Percentiles rank a stretch among this genome's conserved stretches.
Conservation (phyloP, 2,797 vertebrate genomes). For the Rhadinocentrus ornatus region DNA sequence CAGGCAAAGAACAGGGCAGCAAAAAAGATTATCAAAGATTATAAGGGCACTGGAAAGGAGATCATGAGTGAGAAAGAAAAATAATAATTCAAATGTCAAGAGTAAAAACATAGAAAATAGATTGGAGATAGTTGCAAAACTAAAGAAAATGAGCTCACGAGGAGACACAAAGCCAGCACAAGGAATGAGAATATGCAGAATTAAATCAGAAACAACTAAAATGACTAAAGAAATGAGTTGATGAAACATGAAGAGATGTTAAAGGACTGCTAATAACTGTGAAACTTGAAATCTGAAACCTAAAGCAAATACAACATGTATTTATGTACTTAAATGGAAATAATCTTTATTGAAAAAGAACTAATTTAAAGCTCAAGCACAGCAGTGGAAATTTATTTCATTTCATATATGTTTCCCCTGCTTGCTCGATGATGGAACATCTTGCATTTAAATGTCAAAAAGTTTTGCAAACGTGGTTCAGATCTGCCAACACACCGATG, state of each 20-base stretch:
- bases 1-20: slow-evolving; percentile 36
- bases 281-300: background rate
- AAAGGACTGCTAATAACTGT: slow-evolving; percentile 8
- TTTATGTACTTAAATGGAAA: background rate
- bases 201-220: background rate
- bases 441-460: background rate
- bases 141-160: slow-evolving; percentile 19
- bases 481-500: slow-evolving; percentile 20
- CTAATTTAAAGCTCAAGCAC: background rate
- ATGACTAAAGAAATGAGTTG: slow-evolving; percentile 16
- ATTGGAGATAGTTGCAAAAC: slow-evolving; percentile 27
- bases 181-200: slow-evolving; percentile 2
- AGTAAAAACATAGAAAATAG: slow-evolving; percentile 4
- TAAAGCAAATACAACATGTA: background rate
- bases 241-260: slow-evolving; percentile 35
- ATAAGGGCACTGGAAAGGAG: slow-evolving; percentile 20
- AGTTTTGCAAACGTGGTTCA: background rate
- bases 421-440: background rate
- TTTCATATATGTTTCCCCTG: background rate
- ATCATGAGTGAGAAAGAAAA: slow-evolving; percentile 38
- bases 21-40: slow-evolving; percentile 27
- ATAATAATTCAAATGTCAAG: slow-evolving; percentile 36
- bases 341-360: background rate
- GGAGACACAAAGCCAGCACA: background rate
- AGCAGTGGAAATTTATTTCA: background rate